These are phyloP conservation scores for Zoanthus gigantus DNA, from an alignment of 92 coral and sea anemone genomes.

Conservation along the genomic window DNA sequence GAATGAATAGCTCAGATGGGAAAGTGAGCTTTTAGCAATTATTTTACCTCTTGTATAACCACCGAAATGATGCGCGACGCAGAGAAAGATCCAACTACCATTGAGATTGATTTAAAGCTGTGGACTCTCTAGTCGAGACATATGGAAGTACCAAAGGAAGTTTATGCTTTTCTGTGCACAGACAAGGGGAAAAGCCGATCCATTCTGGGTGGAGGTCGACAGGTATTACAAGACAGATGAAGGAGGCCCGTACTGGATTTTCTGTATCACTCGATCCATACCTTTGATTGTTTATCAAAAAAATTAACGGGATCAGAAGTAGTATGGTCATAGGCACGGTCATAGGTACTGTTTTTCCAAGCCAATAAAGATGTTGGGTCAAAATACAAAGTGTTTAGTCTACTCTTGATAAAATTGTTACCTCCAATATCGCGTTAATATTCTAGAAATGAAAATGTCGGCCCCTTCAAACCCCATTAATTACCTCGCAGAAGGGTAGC, in stretches of 20 bases:
- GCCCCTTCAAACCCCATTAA: too few relatives aligned
- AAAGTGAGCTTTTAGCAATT: slow-evolving; percentile 56
- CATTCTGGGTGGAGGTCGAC: too few relatives aligned
- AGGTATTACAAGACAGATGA: neutral
- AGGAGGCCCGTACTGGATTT: too few relatives aligned
- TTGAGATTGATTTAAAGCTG: slow-evolving; percentile 64
- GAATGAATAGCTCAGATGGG: slow-evolving; percentile 70
- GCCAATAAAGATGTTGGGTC: too few relatives aligned
- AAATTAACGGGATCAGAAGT: neutral
- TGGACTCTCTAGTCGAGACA: slow-evolving; percentile 11
- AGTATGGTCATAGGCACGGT: neutral
- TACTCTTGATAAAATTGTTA: too few relatives aligned
- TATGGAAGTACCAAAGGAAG: neutral
- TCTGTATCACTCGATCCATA: too few relatives aligned
- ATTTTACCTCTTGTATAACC: slow-evolving; percentile 68
- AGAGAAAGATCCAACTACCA: slow-evolving; percentile 62
- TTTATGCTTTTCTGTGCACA: slow-evolving; percentile 26
- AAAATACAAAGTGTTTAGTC: too few relatives aligned
- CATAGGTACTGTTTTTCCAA: neutral
- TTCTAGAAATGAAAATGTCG: too few relatives aligned
- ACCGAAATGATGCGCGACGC: slow-evolving; percentile 66
- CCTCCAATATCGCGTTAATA: too few relatives aligned
- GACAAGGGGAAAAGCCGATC: neutral
- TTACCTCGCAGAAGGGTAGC: too few relatives aligned
- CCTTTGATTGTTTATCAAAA: neutral